Percentiles rank a stretch among this genome's conserved stretches.
These are phyloP conservation scores for Paramisgurnus dabryanus DNA, from an alignment of 2,113 vertebrate genomes.

Conservation along the genomic window DNA sequence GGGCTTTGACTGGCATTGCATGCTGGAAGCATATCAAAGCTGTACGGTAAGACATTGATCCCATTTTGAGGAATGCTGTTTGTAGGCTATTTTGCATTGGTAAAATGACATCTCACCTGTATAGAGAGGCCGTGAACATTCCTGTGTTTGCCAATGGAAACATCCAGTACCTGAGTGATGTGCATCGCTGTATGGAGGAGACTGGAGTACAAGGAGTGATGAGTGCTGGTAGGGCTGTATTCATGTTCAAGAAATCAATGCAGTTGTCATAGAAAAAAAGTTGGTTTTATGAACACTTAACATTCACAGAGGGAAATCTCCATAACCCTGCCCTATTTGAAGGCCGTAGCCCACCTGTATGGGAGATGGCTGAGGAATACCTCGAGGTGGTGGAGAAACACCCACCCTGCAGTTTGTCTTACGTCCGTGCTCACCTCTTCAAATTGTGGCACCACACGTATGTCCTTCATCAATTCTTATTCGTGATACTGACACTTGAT, in stretches of 20 bases:
- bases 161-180: conserved; percentile 90
- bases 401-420: conserved; percentile 90
- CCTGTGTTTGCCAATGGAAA: conserved; percentile 98
- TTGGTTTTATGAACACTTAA: background rate
- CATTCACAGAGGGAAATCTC: conserved; percentile 87
- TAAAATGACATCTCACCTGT: background rate
- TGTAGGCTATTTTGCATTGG: too few species aligned
- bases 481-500: background rate
- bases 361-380: conserved; percentile 97
- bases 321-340: conserved; percentile 96
- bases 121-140: conserved; percentile 87
- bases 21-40: conserved; percentile 96
- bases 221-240: conserved; percentile 85
- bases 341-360: conserved; percentile 86
- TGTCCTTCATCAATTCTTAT: conserved; percentile 56
- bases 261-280: too few species aligned
- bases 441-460: conserved; percentile 99
- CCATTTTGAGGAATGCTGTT: background rate
- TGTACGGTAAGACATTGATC: conserved; percentile 77
- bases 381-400: conserved; percentile 84
- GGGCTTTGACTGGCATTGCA: conserved; percentile 84
- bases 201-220: conserved; percentile 94
- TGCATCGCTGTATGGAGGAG: conserved; percentile 88
- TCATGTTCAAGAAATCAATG: background rate
- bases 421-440: conserved; percentile 92